These are phyloP conservation scores for Halesus radiatus DNA, from an alignment of 1,140 invertebrate genomes.

Conservation along the genomic window DNA sequence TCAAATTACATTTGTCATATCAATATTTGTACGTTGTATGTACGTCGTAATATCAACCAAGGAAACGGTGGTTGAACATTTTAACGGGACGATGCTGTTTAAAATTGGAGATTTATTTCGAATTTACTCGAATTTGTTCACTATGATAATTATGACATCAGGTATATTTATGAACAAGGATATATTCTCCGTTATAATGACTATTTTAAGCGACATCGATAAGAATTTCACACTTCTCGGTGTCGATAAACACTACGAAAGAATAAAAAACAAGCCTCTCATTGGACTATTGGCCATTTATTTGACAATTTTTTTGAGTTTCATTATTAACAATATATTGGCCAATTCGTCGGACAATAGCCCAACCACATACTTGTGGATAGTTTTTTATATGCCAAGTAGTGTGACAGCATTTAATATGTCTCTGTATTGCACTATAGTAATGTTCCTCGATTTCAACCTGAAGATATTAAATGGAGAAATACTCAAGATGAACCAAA, in stretches of 20 bases:
- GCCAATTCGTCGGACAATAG: not conserved
- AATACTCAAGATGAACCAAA: not conserved
- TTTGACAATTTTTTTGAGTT: not conserved
- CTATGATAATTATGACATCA: not conserved
- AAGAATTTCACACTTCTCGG: not conserved
- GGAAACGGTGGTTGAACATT: constrained; percentile 19
- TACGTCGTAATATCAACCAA: not conserved
- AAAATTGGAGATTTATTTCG: constrained; percentile 20
- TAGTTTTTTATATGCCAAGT: not conserved
- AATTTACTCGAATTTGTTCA: constrained; percentile 6
- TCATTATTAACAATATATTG: not conserved
- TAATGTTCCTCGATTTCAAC: not conserved
- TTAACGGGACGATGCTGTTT: not conserved
- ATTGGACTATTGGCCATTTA: not conserved
- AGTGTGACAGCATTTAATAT: not conserved
- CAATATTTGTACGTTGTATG: not conserved
- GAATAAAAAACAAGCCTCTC: not conserved
- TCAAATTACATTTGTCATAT: not conserved
- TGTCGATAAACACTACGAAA: not conserved
- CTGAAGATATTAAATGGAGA: not conserved
- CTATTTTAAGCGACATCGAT: not conserved
- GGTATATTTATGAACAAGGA: not conserved
- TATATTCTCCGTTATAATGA: not conserved
- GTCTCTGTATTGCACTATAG: not conserved
- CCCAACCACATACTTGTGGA: not conserved